Conservation (phyloP, 2,113 vertebrate species). For the Tauraco erythrolophus region DNA sequence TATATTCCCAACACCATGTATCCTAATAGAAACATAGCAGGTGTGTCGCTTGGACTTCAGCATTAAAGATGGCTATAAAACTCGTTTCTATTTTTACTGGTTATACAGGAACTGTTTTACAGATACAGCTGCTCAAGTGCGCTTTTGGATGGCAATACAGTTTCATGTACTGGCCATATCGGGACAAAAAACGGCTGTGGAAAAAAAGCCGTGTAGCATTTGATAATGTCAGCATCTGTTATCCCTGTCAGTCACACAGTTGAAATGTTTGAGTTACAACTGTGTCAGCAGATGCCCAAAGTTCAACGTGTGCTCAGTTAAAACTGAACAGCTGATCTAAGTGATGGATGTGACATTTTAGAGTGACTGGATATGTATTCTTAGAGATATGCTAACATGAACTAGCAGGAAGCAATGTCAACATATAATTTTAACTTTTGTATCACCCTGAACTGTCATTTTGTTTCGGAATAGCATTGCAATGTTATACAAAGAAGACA, state of each 20-base stretch:
- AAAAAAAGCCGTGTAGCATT: conserved; percentile 86
- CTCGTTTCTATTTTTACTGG: conserved; percentile 83
- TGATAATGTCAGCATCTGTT: conserved; percentile 99
- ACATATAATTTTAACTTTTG: conserved; percentile 65
- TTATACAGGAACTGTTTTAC: conserved; percentile 76
- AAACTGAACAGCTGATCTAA: conserved; percentile 84
- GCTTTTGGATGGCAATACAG: conserved; percentile 84
- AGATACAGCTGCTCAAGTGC: conserved; percentile 84
- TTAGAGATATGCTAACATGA: conserved; percentile 70
- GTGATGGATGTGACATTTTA: conserved; percentile 81
- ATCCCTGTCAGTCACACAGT: conserved; percentile 92
- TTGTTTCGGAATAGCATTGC: conserved; percentile 47
- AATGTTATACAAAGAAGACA: neutral
- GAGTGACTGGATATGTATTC: conserved; percentile 75
- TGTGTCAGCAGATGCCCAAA: conserved; percentile 87
- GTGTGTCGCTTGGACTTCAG: conserved; percentile 75
- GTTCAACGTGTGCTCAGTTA: conserved; percentile 80
- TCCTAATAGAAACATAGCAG: conserved; percentile 72
- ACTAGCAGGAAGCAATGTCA: conserved; percentile 65
- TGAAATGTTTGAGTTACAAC: conserved; percentile 85
- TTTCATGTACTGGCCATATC: conserved; percentile 93
- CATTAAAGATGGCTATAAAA: conserved; percentile 76
- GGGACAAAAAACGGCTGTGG: conserved; percentile 88
- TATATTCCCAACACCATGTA: conserved; percentile 50
- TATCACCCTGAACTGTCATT: conserved; percentile 52